Evolutionary conservation across 2,888 invertebrate species (phyloP).

Genomic region (Pedicia rivosa): DNA sequence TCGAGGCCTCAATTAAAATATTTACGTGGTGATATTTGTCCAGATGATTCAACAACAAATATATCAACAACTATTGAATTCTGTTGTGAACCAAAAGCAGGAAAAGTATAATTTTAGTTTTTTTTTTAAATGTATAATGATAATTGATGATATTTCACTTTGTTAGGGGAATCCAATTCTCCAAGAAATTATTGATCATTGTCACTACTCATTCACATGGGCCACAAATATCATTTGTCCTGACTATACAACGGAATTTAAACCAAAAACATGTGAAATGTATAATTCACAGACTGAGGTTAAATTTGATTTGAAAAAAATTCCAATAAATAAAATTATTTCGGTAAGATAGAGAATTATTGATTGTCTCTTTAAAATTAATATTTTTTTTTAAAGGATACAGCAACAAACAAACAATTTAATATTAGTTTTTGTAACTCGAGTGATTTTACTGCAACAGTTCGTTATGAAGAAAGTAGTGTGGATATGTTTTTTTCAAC

Average conservation of each 20-base stretch:
- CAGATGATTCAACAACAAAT: slow-evolving; percentile 17
- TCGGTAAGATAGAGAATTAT: slow-evolving; percentile 17
- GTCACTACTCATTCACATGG: slow-evolving; percentile 28
- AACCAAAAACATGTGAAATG: slow-evolving; percentile 23
- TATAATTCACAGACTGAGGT: slow-evolving; percentile 23
- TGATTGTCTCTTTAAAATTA: background rate
- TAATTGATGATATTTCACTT: background rate
- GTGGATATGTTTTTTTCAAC: slow-evolving; percentile 26
- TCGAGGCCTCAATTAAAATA: slow-evolving; percentile 24
- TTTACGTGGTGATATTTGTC: slow-evolving; percentile 22
- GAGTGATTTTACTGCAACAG: slow-evolving; percentile 20
- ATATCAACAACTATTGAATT: slow-evolving; percentile 24
- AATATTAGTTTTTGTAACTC: slow-evolving; percentile 22
- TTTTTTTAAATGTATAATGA: background rate
- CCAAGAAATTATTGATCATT: slow-evolving; percentile 23
- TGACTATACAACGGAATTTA: slow-evolving; percentile 23
- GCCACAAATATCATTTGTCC: slow-evolving; percentile 29
- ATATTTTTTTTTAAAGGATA: slow-evolving; percentile 16
- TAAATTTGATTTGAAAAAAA: slow-evolving; percentile 22
- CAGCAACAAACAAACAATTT: slow-evolving; percentile 14
- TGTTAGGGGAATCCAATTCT: slow-evolving; percentile 26
- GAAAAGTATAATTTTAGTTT: slow-evolving; percentile 19
- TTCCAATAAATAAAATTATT: slow-evolving; percentile 22
- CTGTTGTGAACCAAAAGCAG: slow-evolving; percentile 23
- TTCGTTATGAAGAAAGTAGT: slow-evolving; percentile 26